Conservation (phyloP, 1,140 invertebrate genomes). For the Dendrolimus punctatus region DNA sequence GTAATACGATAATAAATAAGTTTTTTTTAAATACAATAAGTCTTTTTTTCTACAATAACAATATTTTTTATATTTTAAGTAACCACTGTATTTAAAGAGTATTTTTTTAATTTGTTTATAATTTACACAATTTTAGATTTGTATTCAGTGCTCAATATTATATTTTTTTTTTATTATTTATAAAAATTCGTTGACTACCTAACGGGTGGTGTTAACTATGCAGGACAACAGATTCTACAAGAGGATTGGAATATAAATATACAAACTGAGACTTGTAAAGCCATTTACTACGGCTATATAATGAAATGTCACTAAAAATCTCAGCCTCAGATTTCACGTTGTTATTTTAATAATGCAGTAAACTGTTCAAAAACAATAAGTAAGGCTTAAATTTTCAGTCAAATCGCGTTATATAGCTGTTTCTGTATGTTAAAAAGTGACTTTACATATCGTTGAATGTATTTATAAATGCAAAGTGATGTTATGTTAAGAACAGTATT, state of each 20-base stretch:
- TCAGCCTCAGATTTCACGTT: too few relatives aligned
- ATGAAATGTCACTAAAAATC: too few relatives aligned
- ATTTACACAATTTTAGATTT: constrained; percentile 54
- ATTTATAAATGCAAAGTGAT: too few relatives aligned
- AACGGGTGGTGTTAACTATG: constrained; percentile 53
- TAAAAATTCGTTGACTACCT: constrained; percentile 69
- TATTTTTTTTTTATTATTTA: constrained; percentile 39
- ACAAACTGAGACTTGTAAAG: constrained; percentile 1
- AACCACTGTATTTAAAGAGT: constrained; percentile 37
- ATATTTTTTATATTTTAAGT: constrained; percentile 47
- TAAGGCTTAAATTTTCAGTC: too few relatives aligned
- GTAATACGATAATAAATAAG: constrained; percentile 23
- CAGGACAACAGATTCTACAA: constrained; percentile 50
- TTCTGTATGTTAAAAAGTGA: too few relatives aligned
- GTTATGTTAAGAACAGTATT: too few relatives aligned
- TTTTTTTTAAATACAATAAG: constrained; percentile 40
- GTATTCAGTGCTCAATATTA: constrained; percentile 61
- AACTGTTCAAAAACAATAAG: too few relatives aligned
- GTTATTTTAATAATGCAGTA: too few relatives aligned
- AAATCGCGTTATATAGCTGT: too few relatives aligned
- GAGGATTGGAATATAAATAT: constrained; percentile 26
- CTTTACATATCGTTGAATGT: too few relatives aligned
- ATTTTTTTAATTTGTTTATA: constrained; percentile 30
- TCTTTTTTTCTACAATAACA: constrained; percentile 62
- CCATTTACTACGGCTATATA: too few relatives aligned